Base-by-base conservation (phyloP, 2,888 invertebrate genomes). In the Busseola fusca region DNA sequence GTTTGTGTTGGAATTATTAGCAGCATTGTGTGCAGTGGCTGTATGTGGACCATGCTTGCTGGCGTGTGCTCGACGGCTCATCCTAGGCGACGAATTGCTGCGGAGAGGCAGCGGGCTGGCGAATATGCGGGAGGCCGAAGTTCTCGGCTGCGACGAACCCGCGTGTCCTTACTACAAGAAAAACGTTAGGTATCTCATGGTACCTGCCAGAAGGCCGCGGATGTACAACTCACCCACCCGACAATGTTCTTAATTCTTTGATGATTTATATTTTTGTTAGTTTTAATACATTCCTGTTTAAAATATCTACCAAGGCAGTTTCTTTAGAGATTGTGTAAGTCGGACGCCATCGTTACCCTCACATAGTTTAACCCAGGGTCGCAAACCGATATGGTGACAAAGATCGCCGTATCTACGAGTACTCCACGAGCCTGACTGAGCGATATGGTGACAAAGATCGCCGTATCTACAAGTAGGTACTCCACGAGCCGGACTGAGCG, bases 151-250 rank as follows among this genome's bases (percentile, higher is more conserved):
- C 79, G 95, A 95, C 69, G 95, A 95, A 77, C 95, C 95, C 6
- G 90, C 92, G 14, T 95, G 95, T 64, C 95, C 95, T 0, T 95
- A 95, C 76, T 95, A 95, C 89, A 94, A 94, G 84, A 94, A 94
- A 79, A 95, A 94, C 75, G 76, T 92, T 16, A 88, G 88, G 50
- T 93, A 92, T 68, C 90, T 95, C 27, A 91, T 94, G 93, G 89
- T 95, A n/a, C 94, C 94, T 1, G 90, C 91, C 3, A 90, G 88
- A 75, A 87, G 93, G 81, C 87, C 92, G 80, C 88, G 93, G 40
- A 84, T 76, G 12, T 93, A 86, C 75, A 86, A 87, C 30, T 92
- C 94, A 5, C 94, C 93, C 12, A 87, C 89, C 21, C 87, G 93
- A 63, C 84, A 87, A 57, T 75, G 81, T 69, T 83, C 81, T 1